phyloP scores from a whole-genome alignment of 92 coral and sea anemone genomes.

The Epizoanthus illoricatus region DNA sequence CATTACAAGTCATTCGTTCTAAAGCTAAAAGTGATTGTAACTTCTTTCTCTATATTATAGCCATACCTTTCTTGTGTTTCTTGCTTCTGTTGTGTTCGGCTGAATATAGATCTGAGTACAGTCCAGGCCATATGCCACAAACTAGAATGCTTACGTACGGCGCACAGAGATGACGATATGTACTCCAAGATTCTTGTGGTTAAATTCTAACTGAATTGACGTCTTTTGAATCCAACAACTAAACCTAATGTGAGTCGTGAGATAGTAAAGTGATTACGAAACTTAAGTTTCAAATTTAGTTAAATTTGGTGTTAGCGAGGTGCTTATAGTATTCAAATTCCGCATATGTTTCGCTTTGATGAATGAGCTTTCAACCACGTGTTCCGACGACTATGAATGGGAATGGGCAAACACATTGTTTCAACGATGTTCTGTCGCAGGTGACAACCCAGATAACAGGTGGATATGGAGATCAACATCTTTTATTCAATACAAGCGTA shows the following conservation, averaged over 20 bases:
- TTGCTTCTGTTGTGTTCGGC: not conserved
- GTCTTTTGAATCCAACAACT: not conserved
- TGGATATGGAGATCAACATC: conserved; percentile 20
- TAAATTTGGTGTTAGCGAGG: not conserved
- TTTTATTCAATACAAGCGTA: not conserved
- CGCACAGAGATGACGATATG: not conserved
- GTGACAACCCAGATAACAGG: conserved; percentile 20
- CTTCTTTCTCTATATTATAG: not conserved
- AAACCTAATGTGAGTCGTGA: not conserved
- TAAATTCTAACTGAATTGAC: not conserved
- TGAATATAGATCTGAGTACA: not conserved
- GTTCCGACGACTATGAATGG: not conserved
- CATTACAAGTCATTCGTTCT: not conserved
- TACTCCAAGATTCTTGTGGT: not conserved
- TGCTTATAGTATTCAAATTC: not conserved
- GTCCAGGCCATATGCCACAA: not conserved
- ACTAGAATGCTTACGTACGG: not conserved
- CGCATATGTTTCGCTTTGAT: conserved; percentile 9
- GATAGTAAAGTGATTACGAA: conserved; percentile 23
- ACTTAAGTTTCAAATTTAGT: not conserved
- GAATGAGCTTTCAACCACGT: conserved; percentile 27
- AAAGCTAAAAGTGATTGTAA: not conserved
- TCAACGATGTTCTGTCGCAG: conserved; percentile 12
- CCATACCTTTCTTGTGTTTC: conserved; percentile 26
- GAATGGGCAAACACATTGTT: conserved; percentile 1